Evolutionary conservation across 1,140 invertebrate species (phyloP).

Genomic region (Copidosoma floridanum): DNA sequence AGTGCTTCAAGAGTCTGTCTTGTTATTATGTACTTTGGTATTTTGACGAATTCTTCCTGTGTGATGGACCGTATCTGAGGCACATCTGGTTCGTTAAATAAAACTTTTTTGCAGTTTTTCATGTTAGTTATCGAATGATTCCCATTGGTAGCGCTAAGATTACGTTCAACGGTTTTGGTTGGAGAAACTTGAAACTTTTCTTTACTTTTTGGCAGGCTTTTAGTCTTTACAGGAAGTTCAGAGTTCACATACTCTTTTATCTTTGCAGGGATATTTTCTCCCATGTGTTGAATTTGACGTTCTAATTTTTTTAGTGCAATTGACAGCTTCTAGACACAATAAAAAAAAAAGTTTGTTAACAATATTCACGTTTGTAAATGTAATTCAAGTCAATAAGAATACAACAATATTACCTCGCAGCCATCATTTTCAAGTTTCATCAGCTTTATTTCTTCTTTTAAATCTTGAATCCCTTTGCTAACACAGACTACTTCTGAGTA

Average conservation of each 20-base stretch:
- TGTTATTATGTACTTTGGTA: conserved; percentile 52
- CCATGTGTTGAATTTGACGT: conserved; percentile 33
- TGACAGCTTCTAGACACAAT: conserved; percentile 30
- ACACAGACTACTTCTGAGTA: conserved; percentile 9
- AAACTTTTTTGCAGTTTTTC: conserved; percentile 41
- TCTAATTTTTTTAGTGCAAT: conserved; percentile 19
- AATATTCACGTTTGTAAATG: not conserved
- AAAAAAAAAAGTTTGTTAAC: not conserved
- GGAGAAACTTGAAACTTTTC: not conserved
- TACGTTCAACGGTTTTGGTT: not conserved
- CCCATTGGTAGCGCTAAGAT: not conserved
- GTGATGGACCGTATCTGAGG: conserved; percentile 30
- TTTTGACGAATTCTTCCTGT: conserved; percentile 39
- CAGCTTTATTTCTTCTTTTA: conserved; percentile 27
- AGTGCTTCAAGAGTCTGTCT: conserved; percentile 38
- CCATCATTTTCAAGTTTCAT: conserved; percentile 32
- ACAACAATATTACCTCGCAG: conserved; percentile 28
- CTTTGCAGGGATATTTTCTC: conserved; percentile 35
- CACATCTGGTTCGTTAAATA: conserved; percentile 42
- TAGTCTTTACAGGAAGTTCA: conserved; percentile 1
- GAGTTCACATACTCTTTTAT: conserved; percentile 28
- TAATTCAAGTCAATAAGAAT: not conserved
- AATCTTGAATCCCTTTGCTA: conserved; percentile 12
- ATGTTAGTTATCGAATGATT: not conserved
- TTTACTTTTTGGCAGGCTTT: not conserved